Conservation (phyloP, 2,888 invertebrate genomes). For the Sesamia inferens region DNA sequence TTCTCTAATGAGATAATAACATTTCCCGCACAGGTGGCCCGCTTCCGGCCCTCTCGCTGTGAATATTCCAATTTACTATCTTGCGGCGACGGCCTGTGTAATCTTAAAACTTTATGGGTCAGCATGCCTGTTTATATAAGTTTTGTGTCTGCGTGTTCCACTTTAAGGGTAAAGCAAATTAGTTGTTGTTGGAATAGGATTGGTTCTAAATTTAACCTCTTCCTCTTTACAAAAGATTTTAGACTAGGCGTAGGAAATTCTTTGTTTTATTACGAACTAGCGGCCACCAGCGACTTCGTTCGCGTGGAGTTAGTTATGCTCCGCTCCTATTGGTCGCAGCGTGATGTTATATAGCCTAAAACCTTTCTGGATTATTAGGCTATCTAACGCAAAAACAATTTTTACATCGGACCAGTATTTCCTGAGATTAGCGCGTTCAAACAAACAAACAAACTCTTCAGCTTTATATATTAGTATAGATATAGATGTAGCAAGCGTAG, state of each 20-base stretch:
- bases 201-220: background rate
- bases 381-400: no score
- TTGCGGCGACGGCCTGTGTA: constrained; percentile 57
- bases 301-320: no score
- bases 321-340: no score
- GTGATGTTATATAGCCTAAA: no score
- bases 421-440: no score
- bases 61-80: constrained; percentile 68
- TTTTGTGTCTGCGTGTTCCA: constrained; percentile 37
- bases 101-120: constrained; percentile 67
- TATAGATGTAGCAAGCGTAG: constrained; percentile 12
- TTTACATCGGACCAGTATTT: no score
- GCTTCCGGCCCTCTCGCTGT: constrained; percentile 56
- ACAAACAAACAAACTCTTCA: no score
- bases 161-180: constrained; percentile 25
- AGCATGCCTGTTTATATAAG: constrained; percentile 59
- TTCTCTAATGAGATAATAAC: constrained; percentile 85
- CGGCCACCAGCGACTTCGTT: no score
- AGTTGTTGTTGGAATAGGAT: constrained; percentile 30
- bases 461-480: no score
- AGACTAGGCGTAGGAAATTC: background rate
- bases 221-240: background rate
- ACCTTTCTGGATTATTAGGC: no score
- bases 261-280: constrained; percentile 19
- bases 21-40: constrained; percentile 79